phyloP scores from a whole-genome alignment of 2,113 vertebrate genomes.

The Oxyura jamaicensis region DNA sequence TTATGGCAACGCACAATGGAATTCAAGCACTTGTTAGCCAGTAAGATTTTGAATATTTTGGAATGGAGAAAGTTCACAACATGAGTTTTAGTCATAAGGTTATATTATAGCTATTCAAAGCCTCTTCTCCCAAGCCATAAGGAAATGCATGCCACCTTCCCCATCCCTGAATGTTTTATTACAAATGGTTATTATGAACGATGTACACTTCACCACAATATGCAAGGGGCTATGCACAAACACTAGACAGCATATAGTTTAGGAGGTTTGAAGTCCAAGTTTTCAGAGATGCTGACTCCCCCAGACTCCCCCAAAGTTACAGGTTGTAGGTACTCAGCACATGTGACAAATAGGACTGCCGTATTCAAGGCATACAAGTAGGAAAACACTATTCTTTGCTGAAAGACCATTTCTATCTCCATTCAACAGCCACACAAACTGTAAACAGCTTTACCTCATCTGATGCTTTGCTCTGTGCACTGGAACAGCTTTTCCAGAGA shows the following conservation, averaged over 20 bases:
- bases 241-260: not conserved
- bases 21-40: not conserved
- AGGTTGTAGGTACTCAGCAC: not conserved
- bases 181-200: not conserved
- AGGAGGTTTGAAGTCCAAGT: not conserved
- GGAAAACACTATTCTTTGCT: not conserved
- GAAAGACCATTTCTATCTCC: not conserved
- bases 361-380: not conserved
- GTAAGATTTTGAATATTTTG: not conserved
- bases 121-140: not conserved
- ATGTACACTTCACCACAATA: too few relatives aligned
- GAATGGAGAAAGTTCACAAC: not conserved
- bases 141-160: not conserved
- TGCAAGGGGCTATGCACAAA: not conserved
- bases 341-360: not conserved
- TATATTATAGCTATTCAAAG: not conserved
- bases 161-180: not conserved
- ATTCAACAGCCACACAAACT: not conserved
- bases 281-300: not conserved
- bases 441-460: not conserved
- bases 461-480: not conserved
- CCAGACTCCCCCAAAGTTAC: not conserved
- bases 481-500: not conserved
- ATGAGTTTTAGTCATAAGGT: not conserved
- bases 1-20: conserved; percentile 22